Base-by-base conservation (phyloP, 1,140 invertebrate species). In the Amyelois transitella region DNA sequence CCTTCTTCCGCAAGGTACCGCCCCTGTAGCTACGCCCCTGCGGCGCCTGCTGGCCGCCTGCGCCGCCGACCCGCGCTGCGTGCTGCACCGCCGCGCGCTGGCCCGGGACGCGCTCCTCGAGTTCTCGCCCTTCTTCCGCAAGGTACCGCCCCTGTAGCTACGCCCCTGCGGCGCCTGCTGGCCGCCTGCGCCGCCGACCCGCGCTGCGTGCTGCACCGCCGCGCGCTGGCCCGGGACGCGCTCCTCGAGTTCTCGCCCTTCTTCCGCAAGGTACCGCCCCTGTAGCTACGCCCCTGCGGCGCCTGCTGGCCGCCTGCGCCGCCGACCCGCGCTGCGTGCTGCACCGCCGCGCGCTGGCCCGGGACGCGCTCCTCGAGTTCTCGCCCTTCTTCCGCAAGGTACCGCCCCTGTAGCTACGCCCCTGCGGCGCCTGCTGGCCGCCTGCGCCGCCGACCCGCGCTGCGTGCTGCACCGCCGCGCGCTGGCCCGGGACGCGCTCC, bases 121-220 rank as follows among this genome's bases (percentile, higher is more conserved):
- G 62, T 95, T 96, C 86, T 95, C 94, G 66, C 91, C 93, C 21
- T 97, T 97, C 90, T 97, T 97, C 88, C 90, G 94, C 60, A 94
- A 95, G 84, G 82, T 86, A 50, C 91, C 92, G 25, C 10, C 5
- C 25, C 32, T 38, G 32, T 2, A 38, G 32, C 3, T n/a, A n/a
- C 32, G 2, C 1, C 14, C 32, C 32, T 8, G 32, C 32, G 32
- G 32, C 32, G 32, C 10, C 32, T 38, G 32, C 32, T 38, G 32
- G 8, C 32, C 32, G 32, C 14, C 10, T 38, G 32, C 32, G 2
- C 3, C 2, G 32, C 32, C 32, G 32, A 38, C 32, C 2, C 10
- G 10, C 32, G 32, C 32, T 38, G 32, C 32, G 32, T 38, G 32
- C 32, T 38, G 32, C 32, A 38, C 32, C 10, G 10, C 32, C 10